A percentile compares a stretch with the other conserved stretches of the same genome.
Conservation (phyloP, 2,113 vertebrate genomes). For the Taurulus bubalis region DNA sequence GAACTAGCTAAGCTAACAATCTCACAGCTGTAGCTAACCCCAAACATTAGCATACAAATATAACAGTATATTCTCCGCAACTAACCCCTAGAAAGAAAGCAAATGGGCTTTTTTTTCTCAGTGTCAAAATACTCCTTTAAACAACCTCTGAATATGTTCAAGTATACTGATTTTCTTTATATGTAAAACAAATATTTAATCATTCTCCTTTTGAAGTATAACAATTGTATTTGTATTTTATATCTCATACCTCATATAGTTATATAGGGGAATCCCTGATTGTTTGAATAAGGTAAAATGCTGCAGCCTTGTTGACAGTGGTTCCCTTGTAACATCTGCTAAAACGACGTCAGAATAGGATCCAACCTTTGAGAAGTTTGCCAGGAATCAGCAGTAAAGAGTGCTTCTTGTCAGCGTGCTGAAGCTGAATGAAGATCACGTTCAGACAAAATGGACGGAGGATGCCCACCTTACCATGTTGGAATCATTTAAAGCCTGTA, state of each 20-base stretch:
- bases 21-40: not conserved
- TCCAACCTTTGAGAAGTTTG: slow-evolving; percentile 2
- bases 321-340: slow-evolving; percentile 1
- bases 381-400: slow-evolving; percentile 3
- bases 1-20: not conserved
- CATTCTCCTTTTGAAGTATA: not conserved
- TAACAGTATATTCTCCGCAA: not conserved
- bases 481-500: slow-evolving; percentile 12
- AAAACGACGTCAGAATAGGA: not conserved
- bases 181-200: not conserved
- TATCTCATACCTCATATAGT: not conserved
- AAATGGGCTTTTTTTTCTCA: too few species aligned
- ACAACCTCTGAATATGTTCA: too few species aligned
- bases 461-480: slow-evolving; percentile 3
- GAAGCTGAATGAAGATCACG: slow-evolving; percentile 27
- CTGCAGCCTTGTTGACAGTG: slow-evolving; percentile 4
- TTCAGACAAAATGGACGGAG: not conserved
- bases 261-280: slow-evolving; percentile 13
- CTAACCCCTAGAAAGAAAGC: not conserved
- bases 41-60: not conserved
- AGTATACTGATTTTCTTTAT: not conserved
- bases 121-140: too few species aligned
- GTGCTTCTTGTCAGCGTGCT: slow-evolving; percentile 8
- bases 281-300: slow-evolving; percentile 22
- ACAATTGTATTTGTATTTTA: not conserved